These are phyloP conservation scores for Tachina lurida DNA, from an alignment of 2,888 invertebrate species.

Conservation along the genomic window DNA sequence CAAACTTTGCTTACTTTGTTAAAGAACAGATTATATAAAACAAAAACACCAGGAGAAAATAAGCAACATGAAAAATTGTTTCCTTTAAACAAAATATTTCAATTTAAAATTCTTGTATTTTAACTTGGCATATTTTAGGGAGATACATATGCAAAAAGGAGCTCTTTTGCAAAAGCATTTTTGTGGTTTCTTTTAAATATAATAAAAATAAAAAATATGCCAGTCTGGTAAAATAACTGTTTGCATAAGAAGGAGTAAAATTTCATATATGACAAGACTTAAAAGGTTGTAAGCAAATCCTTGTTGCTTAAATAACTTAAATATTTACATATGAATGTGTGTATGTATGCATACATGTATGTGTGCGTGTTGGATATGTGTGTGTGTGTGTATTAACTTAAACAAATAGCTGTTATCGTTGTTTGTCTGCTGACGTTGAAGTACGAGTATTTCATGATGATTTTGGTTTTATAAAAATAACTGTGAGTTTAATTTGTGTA, in stretches of 20 bases:
- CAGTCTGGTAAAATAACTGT: neutral
- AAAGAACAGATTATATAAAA: neutral
- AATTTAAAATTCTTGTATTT: conserved; percentile 23
- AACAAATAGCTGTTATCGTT: neutral
- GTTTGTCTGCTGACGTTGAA: neutral
- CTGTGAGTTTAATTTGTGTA: conserved; percentile 56
- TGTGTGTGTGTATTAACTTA: neutral
- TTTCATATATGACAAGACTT: conserved; percentile 40
- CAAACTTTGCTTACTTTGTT: conserved; percentile 45
- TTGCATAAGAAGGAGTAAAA: conserved; percentile 12
- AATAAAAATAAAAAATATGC: neutral
- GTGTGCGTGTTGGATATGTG: neutral
- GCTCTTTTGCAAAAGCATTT: conserved; percentile 41
- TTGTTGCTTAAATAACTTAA: conserved; percentile 33
- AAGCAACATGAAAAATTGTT: conserved; percentile 8
- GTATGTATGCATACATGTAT: neutral
- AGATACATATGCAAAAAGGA: neutral
- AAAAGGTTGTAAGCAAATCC: conserved; percentile 53
- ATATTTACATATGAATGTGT: neutral
- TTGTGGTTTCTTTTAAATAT: conserved; percentile 54
- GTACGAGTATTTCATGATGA: conserved; percentile 11
- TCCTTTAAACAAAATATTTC: conserved; percentile 34
- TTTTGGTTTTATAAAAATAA: neutral
- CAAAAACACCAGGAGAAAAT: conserved; percentile 4
- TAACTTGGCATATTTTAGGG: conserved; percentile 31